phyloP scores from a whole-genome alignment of 1,140 invertebrate species.

The Solen grandis region DNA sequence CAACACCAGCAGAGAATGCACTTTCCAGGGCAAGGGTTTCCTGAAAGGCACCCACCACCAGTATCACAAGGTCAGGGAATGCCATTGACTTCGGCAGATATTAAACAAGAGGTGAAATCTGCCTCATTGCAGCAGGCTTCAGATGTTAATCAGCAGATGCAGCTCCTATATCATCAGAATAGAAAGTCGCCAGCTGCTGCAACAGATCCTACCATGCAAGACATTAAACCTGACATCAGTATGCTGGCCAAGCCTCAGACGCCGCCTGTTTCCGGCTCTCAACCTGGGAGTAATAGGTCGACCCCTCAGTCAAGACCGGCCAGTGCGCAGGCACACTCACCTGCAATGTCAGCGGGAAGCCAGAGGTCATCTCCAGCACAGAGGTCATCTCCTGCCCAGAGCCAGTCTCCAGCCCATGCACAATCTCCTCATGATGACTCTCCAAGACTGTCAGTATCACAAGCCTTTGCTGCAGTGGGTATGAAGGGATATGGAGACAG shows the following conservation, averaged over 20 bases:
- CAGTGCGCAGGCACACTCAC: conserved; percentile 46
- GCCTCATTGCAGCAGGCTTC: too few species aligned
- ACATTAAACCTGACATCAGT: too few species aligned
- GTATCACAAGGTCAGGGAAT: too few species aligned
- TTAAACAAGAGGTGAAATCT: too few species aligned
- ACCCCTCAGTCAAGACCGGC: conserved; percentile 40
- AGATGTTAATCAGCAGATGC: too few species aligned
- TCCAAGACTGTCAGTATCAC: conserved; percentile 40
- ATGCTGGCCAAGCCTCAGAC: conserved; percentile 22
- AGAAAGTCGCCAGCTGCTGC: too few species aligned
- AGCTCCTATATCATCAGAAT: too few species aligned
- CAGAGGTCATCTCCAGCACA: conserved; percentile 34
- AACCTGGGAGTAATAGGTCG: conserved; percentile 43
- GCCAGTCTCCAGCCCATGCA: conserved; percentile 32
- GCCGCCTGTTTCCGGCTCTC: conserved; percentile 11
- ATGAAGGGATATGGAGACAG: conserved; percentile 38
- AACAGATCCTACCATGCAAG: too few species aligned
- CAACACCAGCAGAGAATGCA: background rate
- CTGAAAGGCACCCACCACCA: background rate
- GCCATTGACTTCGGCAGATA: too few species aligned
- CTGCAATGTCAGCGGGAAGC: conserved; percentile 30
- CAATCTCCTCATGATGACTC: conserved; percentile 24
- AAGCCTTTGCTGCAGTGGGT: conserved; percentile 47
- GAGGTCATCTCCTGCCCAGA: too few species aligned
- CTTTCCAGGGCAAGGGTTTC: background rate